These are phyloP conservation scores for Dipodomys ordii DNA, from an alignment of 2,113 vertebrate genomes.

Conservation along the genomic window DNA sequence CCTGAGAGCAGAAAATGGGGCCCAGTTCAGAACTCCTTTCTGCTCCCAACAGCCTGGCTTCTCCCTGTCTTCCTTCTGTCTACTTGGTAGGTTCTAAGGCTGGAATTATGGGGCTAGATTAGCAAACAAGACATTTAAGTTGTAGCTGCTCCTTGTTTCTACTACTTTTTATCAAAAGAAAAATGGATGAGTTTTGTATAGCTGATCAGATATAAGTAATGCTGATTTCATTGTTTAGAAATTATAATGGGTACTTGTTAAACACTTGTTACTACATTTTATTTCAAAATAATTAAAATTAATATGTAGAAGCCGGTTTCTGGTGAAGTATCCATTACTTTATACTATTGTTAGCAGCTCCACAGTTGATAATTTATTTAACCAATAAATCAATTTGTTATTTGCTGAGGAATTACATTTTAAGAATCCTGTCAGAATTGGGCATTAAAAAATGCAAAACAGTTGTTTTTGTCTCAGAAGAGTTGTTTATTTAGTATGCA, in stretches of 20 bases:
- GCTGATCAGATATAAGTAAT: constrained; percentile 46
- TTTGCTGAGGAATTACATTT: constrained; percentile 46
- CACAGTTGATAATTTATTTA: constrained; percentile 55
- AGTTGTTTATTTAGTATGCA: not conserved
- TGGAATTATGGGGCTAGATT: too few relatives aligned
- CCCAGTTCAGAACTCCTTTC: constrained; percentile 3
- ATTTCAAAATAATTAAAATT: constrained; percentile 60
- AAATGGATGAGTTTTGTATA: constrained; percentile 49
- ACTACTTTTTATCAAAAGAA: constrained; percentile 37
- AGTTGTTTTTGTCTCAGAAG: not conserved
- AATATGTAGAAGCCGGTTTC: constrained; percentile 51
- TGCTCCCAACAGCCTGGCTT: not conserved
- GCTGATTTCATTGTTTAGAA: constrained; percentile 5
- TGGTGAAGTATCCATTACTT: constrained; percentile 60
- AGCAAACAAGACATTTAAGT: too few relatives aligned
- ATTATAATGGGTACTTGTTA: constrained; percentile 45
- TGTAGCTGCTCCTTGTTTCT: constrained; percentile 43
- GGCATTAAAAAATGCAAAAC: constrained; percentile 31
- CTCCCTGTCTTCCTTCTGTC: not conserved
- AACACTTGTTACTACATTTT: constrained; percentile 40
- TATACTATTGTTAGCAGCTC: constrained; percentile 8
- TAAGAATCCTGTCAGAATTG: not conserved
- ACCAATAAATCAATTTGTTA: constrained; percentile 39
- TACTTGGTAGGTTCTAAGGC: not conserved
- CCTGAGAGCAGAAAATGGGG: constrained; percentile 56